Percentiles rank a stretch among this genome's conserved stretches.
phyloP scores from a whole-genome alignment of 2,888 invertebrate species.

The Chymomyza fuscimana region DNA sequence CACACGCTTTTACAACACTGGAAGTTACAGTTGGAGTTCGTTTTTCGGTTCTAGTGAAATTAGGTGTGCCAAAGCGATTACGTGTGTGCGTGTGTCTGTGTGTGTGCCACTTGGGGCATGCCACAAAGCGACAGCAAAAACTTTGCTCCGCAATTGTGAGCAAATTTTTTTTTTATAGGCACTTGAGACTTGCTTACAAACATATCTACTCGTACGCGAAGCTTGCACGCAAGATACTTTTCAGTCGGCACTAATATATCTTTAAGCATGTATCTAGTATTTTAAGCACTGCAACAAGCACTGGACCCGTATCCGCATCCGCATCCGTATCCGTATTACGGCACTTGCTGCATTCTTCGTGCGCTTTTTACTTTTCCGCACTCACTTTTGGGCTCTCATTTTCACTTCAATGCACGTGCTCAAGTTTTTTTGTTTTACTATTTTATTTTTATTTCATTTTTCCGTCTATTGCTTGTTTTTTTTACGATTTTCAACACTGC shows the following conservation, averaged over 20 bases:
- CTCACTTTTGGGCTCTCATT: too few relatives aligned
- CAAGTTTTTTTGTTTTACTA: neutral
- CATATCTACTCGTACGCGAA: neutral
- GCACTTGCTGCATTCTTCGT: neutral
- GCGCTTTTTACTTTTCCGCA: too few relatives aligned
- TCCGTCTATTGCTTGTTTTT: neutral
- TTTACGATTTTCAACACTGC: neutral
- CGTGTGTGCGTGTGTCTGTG: constrained; percentile 7
- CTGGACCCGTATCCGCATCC: neutral
- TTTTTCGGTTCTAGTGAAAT: constrained; percentile 16
- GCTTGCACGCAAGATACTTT: neutral
- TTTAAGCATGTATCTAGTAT: neutral
- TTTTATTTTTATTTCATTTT: neutral
- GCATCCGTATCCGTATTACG: neutral
- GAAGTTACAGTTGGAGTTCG: neutral
- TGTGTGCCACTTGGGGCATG: constrained; percentile 14
- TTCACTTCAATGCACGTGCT: neutral
- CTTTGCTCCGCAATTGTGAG: constrained; percentile 15
- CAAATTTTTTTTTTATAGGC: neutral
- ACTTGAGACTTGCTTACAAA: neutral
- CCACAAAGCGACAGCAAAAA: constrained; percentile 33
- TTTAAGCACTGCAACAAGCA: neutral
- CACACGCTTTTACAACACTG: neutral
- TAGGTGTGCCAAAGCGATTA: constrained; percentile 19
- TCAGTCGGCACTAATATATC: neutral